Evolutionary conservation across 1,140 invertebrate species (phyloP), one percentile per base, ranked within the genome.

Genomic region (Lethocerus indicus): DNA sequence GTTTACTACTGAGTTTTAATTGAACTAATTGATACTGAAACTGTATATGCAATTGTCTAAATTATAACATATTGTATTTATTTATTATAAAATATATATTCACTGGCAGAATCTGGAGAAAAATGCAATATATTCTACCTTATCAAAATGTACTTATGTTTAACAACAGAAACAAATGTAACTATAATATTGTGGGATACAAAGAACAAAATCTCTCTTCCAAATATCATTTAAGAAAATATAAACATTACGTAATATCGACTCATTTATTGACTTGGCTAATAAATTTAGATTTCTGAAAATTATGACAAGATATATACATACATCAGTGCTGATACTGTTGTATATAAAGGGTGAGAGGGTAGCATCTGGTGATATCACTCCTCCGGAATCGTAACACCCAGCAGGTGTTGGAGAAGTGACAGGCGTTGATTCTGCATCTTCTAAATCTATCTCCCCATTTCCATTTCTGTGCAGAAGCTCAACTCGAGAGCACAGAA

Each of bases 391-490:
- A 50, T 67, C 67, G 14, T 52, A 63, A 44, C 57, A 64, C 57
- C 65, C 71, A 61, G 27, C 63, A n/a, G 54, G 55, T 13, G 54
- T 56, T 25, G 46, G 53, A 23, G 67, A 63, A 6, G 71, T 66
- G 41, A 76, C 60, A 3, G 73, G 73, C 24, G 73, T 74, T 2
- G 75, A 58, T 67, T 78, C 74, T 55, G 76, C 73, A 59, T 76
- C 75, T 51, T 74, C 74, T 27, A 71, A 61, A 58, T 74, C 72
- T 36, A 64, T 56, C 48, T 59, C 50, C 21, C 55, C 47, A 27
- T 40, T 43, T 4, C 28, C 18, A 47, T 51, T 51, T 16, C 47
- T 29, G 43, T 52, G 36, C 20, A 49, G 16, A 29, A 32, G 27
- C 18, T 43, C 28, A 42, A 50, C 40, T 45, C 35, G 35, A 24